These are phyloP conservation scores for Tetraneura akinire DNA, from an alignment of 1,140 invertebrate species.

Conservation along the genomic window DNA sequence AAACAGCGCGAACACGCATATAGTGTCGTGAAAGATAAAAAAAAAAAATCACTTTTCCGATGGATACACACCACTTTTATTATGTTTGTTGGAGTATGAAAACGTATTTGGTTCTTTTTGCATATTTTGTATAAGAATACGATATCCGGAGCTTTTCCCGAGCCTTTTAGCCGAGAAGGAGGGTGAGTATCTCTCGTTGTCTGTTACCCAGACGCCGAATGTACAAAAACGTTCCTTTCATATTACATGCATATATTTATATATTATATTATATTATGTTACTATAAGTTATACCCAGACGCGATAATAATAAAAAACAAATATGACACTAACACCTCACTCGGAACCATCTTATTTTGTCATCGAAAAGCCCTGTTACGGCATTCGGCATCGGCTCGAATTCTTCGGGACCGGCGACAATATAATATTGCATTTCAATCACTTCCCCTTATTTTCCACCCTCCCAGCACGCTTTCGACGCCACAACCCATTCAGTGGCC, in stretches of 20 bases:
- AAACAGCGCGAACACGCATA: neutral
- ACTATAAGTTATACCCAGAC: conserved; percentile 4
- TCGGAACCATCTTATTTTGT: conserved; percentile 42
- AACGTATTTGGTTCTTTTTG: conserved; percentile 31
- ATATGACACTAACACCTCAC: conserved; percentile 46
- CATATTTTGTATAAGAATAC: conserved; percentile 23
- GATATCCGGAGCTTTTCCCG: conserved; percentile 31
- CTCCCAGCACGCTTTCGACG: no score
- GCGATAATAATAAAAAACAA: conserved; percentile 29
- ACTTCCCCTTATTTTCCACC: neutral
- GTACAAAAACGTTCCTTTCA: conserved; percentile 9
- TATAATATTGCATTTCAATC: conserved; percentile 31
- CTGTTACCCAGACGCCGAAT: neutral
- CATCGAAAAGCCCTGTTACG: conserved; percentile 39
- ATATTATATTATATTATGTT: no score
- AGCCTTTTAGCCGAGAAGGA: conserved; percentile 8
- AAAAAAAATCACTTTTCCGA: conserved; percentile 47
- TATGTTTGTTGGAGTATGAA: conserved; percentile 49
- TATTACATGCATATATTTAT: conserved; percentile 1
- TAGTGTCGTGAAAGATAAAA: conserved; percentile 1
- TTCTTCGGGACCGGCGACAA: neutral
- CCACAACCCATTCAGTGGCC: conserved; percentile 1
- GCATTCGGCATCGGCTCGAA: neutral
- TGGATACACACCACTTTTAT: conserved; percentile 35
- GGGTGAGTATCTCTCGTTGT: conserved; percentile 8